Conservation (phyloP, 2,797 vertebrate genomes). For the Eleutherodactylus coqui region DNA sequence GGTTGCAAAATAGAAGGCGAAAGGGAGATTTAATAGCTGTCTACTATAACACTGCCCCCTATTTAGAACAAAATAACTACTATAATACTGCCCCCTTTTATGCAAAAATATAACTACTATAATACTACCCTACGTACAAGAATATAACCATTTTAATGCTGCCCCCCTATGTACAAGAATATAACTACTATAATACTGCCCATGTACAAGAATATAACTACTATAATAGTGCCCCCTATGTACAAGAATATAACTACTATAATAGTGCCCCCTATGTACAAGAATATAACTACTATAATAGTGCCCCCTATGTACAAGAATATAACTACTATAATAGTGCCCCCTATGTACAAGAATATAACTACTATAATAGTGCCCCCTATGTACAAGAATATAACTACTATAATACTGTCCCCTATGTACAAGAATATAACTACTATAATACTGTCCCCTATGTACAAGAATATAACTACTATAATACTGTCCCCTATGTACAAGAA, state of each 20-base stretch:
- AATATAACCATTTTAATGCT: neutral
- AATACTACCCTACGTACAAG: neutral
- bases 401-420: no score
- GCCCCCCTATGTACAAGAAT: neutral
- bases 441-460: neutral
- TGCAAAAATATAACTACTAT: neutral
- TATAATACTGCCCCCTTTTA: neutral
- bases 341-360: no score
- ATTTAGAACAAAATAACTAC: slow-evolving; percentile 2
- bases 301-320: neutral
- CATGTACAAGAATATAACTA: slow-evolving; percentile 11
- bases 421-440: slow-evolving; percentile 13
- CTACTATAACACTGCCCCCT: neutral
- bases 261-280: slow-evolving; percentile 8
- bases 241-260: slow-evolving; percentile 17
- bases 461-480: slow-evolving; percentile 7
- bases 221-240: neutral
- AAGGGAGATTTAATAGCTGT: no score
- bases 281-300: slow-evolving; percentile 17
- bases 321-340: slow-evolving; percentile 19
- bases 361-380: no score
- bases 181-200: neutral
- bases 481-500: neutral
- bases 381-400: no score
- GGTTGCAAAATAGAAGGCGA: no score